Conservation (phyloP, 2,113 vertebrate species). For the Puffinus mauretanicus region DNA sequence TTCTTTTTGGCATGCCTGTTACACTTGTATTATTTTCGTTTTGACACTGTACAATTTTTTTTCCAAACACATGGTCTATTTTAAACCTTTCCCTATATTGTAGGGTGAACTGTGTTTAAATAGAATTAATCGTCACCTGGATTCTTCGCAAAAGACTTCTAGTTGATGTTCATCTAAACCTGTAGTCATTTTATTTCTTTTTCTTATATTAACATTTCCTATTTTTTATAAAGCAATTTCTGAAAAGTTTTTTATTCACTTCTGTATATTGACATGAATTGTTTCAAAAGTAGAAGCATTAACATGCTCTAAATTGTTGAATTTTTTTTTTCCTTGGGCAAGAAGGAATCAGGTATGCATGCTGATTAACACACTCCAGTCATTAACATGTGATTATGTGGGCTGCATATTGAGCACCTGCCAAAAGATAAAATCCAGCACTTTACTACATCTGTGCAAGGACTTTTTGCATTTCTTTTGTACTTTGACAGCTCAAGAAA, state of each 20-base stretch:
- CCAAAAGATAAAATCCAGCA: constrained; percentile 87
- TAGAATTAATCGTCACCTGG: background rate
- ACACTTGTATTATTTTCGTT: background rate
- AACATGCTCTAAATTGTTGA: constrained; percentile 61
- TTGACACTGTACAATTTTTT: background rate
- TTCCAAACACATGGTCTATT: background rate
- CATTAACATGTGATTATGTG: constrained; percentile 88
- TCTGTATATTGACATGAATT: constrained; percentile 40
- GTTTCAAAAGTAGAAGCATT: constrained; percentile 70
- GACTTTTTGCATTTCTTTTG: constrained; percentile 76
- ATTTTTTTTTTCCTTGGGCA: constrained; percentile 61
- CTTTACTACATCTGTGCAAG: constrained; percentile 82
- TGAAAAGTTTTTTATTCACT: constrained; percentile 27
- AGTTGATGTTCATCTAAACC: background rate
- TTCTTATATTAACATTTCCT: background rate
- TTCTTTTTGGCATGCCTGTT: background rate
- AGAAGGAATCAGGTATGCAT: constrained; percentile 80
- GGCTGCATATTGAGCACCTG: constrained; percentile 86
- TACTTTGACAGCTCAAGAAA: constrained; percentile 73
- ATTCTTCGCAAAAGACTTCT: background rate
- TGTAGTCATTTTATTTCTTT: background rate
- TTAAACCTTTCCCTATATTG: background rate
- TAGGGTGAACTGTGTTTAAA: background rate
- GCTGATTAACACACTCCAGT: constrained; percentile 86
- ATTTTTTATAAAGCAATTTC: constrained; percentile 32